phyloP scores from a whole-genome alignment of 1,140 invertebrate genomes.

The Trichonephila clavata region DNA sequence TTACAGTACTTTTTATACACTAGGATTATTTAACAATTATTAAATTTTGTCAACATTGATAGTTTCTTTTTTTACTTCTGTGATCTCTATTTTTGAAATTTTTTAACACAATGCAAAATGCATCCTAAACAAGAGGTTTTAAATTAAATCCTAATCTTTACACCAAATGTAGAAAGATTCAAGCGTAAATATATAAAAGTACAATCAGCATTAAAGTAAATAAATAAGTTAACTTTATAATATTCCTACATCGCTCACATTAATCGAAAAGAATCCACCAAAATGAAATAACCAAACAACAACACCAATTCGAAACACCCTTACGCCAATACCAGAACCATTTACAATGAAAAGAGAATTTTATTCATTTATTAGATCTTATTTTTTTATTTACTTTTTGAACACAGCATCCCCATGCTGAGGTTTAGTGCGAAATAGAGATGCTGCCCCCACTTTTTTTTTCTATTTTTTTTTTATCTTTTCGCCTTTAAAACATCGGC shows the following conservation, averaged over 20 bases:
- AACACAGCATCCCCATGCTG: neutral
- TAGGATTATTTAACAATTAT: no score
- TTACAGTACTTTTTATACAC: no score
- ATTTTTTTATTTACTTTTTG: slow-evolving; percentile 21
- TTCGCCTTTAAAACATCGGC: slow-evolving; percentile 58
- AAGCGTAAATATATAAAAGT: no score
- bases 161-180: no score
- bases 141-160: no score
- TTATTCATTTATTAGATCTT: slow-evolving; percentile 57
- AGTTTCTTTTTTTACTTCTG: no score
- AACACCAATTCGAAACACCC: neutral
- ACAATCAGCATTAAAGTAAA: neutral
- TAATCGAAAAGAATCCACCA: neutral
- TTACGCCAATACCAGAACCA: neutral
- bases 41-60: no score
- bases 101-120: no score
- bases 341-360: neutral
- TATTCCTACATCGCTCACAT: no score
- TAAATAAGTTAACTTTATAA: neutral
- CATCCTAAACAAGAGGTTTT: no score
- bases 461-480: neutral
- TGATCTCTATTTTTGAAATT: no score
- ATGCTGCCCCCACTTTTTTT: slow-evolving; percentile 23
- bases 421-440: slow-evolving; percentile 57
- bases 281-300: neutral